Evolutionary conservation across 2,113 vertebrate genomes (phyloP).

Genomic region (Gymnobelideus leadbeateri): DNA sequence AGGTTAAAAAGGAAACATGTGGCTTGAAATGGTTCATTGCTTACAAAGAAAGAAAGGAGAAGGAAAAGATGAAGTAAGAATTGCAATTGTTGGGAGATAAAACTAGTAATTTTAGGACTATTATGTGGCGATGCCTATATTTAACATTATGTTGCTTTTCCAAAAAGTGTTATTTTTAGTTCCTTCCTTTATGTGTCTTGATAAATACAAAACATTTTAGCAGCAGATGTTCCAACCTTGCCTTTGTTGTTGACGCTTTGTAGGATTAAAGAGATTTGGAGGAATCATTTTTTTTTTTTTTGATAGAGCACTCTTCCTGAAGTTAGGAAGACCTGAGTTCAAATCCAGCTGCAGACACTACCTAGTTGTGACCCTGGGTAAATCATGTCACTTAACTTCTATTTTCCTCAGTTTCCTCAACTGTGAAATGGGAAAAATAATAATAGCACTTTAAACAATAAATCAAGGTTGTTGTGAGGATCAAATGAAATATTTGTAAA

Average conservation of each 20-base stretch:
- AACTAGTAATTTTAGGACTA: constrained; percentile 23
- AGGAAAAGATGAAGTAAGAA: constrained; percentile 1
- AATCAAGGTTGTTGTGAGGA: neutral
- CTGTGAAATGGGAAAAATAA: neutral
- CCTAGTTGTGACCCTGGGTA: neutral
- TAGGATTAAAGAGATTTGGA: neutral
- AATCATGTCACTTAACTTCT: neutral
- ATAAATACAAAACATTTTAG: constrained; percentile 8
- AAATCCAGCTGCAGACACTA: neutral
- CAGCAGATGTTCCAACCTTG: neutral
- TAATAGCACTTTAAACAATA: neutral
- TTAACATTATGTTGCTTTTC: constrained; percentile 10
- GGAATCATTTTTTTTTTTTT: neutral
- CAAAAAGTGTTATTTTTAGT: constrained; percentile 22
- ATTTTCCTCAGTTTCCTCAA: neutral
- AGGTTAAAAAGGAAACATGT: neutral
- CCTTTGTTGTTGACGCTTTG: neutral
- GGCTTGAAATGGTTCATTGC: constrained; percentile 1
- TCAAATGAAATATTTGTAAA: neutral
- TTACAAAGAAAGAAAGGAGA: neutral
- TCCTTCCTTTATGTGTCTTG: neutral
- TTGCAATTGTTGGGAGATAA: constrained; percentile 5
- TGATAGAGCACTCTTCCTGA: neutral
- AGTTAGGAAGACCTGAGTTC: neutral
- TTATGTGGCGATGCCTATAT: constrained; percentile 15